phyloP scores from a whole-genome alignment of 2,113 vertebrate genomes.

The Monarcha castaneiventris region DNA sequence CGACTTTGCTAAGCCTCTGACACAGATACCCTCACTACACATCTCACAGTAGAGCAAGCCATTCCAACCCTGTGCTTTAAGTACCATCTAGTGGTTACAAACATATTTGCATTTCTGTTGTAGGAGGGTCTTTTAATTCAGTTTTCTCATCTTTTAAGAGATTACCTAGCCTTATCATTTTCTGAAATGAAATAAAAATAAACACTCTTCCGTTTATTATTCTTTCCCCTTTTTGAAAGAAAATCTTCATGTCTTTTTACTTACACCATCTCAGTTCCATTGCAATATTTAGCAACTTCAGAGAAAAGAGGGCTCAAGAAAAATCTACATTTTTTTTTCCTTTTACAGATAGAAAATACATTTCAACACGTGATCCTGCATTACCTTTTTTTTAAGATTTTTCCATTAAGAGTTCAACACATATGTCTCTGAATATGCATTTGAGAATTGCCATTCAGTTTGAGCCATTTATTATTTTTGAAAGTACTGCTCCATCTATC shows the following conservation, averaged over 20 bases:
- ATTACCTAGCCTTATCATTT: neutral
- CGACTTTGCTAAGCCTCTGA: neutral
- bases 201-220: neutral
- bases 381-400: neutral
- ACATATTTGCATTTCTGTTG: slow-evolving; percentile 10
- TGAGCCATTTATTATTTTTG: slow-evolving; percentile 11
- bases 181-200: neutral
- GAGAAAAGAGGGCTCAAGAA: neutral
- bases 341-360: neutral
- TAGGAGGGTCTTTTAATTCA: neutral
- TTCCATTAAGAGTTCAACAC: neutral
- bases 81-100: slow-evolving; percentile 75
- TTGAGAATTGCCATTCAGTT: slow-evolving; percentile 2
- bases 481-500: slow-evolving; percentile 16
- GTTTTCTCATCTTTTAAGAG: neutral
- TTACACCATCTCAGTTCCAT: neutral
- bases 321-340: neutral
- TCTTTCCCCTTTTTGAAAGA: neutral
- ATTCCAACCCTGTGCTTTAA: slow-evolving; percentile 67
- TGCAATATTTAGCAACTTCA: neutral
- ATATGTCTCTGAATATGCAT: neutral
- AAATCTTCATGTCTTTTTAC: neutral
- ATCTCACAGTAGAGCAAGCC: neutral
- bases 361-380: neutral
- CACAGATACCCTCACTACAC: neutral